Evolutionary conservation across 2,888 invertebrate species (phyloP).

Genomic region (Dynastes maya): DNA sequence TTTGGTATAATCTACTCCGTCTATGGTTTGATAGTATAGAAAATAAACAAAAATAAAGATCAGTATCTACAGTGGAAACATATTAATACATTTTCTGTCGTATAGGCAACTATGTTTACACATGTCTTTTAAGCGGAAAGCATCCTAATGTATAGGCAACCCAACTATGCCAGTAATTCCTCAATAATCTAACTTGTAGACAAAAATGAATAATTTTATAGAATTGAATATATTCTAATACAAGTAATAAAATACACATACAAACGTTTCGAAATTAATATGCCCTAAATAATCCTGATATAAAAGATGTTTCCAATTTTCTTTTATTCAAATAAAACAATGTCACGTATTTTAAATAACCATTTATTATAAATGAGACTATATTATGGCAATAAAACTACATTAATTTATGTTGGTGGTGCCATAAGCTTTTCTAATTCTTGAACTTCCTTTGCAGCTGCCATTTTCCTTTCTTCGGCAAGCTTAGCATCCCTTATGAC

Average conservation of each 20-base stretch:
- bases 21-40: no score
- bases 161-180: no score
- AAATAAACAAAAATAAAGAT: background rate
- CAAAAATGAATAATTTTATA: no score
- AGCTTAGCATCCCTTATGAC: constrained; percentile 80
- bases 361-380: constrained; percentile 37
- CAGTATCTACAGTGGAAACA: no score
- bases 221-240: no score
- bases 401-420: constrained; percentile 33
- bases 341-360: constrained; percentile 1
- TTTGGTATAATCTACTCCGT: background rate
- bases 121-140: background rate
- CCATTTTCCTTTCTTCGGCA: constrained; percentile 80
- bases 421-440: constrained; percentile 64
- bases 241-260: no score
- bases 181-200: no score
- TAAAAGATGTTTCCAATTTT: background rate
- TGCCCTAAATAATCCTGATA: background rate
- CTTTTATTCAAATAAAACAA: background rate
- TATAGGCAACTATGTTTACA: background rate
- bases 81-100: background rate
- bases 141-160: background rate
- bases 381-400: constrained; percentile 11
- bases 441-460: constrained; percentile 72
- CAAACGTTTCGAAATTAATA: no score